Conservation (phyloP, 2,113 vertebrate species). For the Corythoichthys intestinalis region DNA sequence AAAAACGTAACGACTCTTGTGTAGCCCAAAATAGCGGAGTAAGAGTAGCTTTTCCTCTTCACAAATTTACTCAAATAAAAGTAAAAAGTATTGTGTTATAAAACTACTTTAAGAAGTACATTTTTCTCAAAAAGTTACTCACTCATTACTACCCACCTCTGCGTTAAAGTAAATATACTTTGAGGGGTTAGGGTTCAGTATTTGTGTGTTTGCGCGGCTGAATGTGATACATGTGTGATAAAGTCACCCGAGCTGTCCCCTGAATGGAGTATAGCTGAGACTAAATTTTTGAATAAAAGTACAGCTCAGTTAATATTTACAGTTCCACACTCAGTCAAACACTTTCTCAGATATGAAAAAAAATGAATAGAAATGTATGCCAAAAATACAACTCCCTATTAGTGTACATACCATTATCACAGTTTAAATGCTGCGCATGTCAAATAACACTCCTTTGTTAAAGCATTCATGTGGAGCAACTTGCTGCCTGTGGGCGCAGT, state of each 20-base stretch:
- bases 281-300: neutral
- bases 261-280: neutral
- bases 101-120: too few relatives aligned
- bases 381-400: neutral
- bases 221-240: neutral
- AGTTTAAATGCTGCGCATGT: neutral
- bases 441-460: slow-evolving; percentile 15
- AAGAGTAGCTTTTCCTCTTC: too few relatives aligned
- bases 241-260: neutral
- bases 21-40: too few relatives aligned
- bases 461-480: slow-evolving; percentile 15
- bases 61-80: too few relatives aligned
- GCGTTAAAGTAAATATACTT: too few relatives aligned
- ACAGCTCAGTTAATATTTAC: neutral
- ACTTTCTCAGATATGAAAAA: neutral
- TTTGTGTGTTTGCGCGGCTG: neutral
- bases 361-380: neutral
- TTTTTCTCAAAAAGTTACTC: too few relatives aligned
- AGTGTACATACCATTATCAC: too few relatives aligned
- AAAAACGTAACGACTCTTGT: too few relatives aligned
- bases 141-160: too few relatives aligned
- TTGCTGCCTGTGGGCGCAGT: slow-evolving; percentile 34
- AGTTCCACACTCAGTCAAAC: neutral
- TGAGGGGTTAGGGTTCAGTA: neutral
- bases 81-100: too few relatives aligned